Evolutionary conservation across 2,797 vertebrate genomes (phyloP), one percentile per base, ranked within the genome.

Genomic region (Poeciliopsis paucimaculata): DNA sequence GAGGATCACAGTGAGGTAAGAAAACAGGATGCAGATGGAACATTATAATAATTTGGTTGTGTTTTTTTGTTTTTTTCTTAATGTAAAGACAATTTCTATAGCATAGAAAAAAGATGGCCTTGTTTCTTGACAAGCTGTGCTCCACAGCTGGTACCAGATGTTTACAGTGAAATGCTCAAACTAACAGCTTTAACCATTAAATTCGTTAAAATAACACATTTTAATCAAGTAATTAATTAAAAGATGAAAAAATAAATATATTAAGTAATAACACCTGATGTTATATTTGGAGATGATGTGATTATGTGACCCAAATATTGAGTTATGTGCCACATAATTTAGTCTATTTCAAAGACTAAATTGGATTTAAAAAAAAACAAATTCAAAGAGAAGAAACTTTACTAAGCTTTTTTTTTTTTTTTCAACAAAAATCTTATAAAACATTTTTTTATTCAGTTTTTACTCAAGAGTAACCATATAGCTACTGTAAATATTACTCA

Each of bases 1-100:
- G 66, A 84, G 82, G 79, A 91, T 66, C 87, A 79, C 55, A 82
- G 47, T 26, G 79, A 89, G 88, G 90, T 78, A 89, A 45, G 41
- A 70, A 68, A 68, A 68, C 64, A 68, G 36, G 36, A 55, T 18
- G 71, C 53, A 55, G 36, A 68, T 41, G 36, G 36, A 41, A 68
- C 79, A 74, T 47, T 26, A 71, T 64, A n/a, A 20, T 15, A 31
- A 72, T 43, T 75, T 39, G 28, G 0, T 45, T 41, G 6, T 34
- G 7, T 26, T 72, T 73, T 55, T 49, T 39, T n/a, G 7, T 26
- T 72, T 73, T 55, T 75, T 51, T 66, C 12, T n/a, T 26, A 23
- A 26, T 43, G 15, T 70, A 43, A 46, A 62, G 28, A 62, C 26
- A 7, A 12, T 2, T 34, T 13, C 43, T 31, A 23, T 34, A 9